Evolutionary conservation across 2,797 vertebrate genomes (phyloP), one percentile per base, ranked within the genome.

Genomic region (Thaleichthys pacificus): DNA sequence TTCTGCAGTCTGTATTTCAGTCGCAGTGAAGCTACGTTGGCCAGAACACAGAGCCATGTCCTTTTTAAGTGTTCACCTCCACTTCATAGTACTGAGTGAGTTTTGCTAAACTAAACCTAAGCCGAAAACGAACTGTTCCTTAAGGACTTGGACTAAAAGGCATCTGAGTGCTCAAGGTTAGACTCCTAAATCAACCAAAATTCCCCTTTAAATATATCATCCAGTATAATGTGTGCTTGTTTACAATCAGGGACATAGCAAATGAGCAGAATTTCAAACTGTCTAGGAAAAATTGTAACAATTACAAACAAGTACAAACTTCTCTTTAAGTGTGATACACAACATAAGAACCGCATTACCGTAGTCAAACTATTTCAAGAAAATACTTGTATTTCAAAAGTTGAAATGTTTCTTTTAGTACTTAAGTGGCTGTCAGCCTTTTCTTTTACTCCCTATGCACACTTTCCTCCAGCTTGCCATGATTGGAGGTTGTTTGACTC

Each of bases 61-160:
- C 21, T 47, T 64, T 24, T 60, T 66, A 73, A 47, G 61, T 67
- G 56, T 49, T 35, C n/a, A 24, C 1, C 24, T 60, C n/a, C 57
- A 24, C 7, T 24, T 60, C 24, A 60, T 60, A 60, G 3, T 2
- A 24, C 21, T 60, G 57, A 60, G 57, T 66, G 38, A 42, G 11
- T 7, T 14, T 24, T 42, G 5, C 15, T 62, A 26, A 28, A 28
- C 12, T 28, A 30, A 12, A 28, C 63, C 2, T 42, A 42, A 38
- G n/a, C 51, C 17, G 35, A 54, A 68, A 15, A 58, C 22, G 9
- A 58, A 58, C 66, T 12, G 28, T 28, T 74, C 66, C 71, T 77
- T 70, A 73, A 71, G 71, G 76, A 42, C 26, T 49, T 70, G 71
- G 76, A 42, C 26, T 49, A 60, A 62, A 62, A 14, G n/a, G 64